Evolutionary conservation across 2,888 invertebrate species (phyloP).

Genomic region (Pseudococcus jackbeardsleyi): DNA sequence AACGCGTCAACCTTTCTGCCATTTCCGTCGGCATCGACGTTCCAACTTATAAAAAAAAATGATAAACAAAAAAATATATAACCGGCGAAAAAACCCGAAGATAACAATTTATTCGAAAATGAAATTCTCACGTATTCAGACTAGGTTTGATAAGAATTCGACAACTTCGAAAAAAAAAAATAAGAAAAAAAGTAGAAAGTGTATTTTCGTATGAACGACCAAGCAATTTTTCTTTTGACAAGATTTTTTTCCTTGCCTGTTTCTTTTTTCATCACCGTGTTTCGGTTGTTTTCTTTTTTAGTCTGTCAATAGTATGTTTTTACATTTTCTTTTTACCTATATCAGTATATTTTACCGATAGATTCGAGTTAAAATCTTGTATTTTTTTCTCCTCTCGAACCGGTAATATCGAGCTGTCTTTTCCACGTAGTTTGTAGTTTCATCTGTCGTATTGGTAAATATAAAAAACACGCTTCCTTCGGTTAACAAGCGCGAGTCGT

Average conservation of each 20-base stretch:
- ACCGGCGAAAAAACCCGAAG: not conserved
- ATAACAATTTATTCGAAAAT: constrained; percentile 49
- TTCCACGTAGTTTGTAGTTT: constrained; percentile 47
- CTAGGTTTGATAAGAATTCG: constrained; percentile 39
- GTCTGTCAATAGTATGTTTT: constrained; percentile 40
- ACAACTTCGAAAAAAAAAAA: not conserved
- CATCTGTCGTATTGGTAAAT: constrained; percentile 22
- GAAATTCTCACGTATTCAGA: constrained; percentile 31
- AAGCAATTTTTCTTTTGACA: constrained; percentile 56
- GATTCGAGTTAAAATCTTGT: constrained; percentile 44
- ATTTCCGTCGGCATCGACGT: not conserved
- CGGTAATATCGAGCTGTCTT: constrained; percentile 36
- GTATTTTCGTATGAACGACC: constrained; percentile 44
- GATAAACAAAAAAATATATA: not conserved
- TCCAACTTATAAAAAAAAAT: not conserved
- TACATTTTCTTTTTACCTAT: constrained; percentile 45
- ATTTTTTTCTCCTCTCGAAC: not conserved
- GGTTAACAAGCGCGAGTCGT: constrained; percentile 20
- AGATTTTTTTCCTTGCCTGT: constrained; percentile 24
- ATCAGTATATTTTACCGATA: constrained; percentile 45
- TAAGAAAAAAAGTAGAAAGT: not conserved
- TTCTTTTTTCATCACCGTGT: not conserved
- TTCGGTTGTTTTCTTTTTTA: constrained; percentile 39
- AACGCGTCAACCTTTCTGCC: not conserved
- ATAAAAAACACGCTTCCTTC: not conserved